Conservation (phyloP, 2,113 vertebrate genomes). For the Hippocampus zosterae region DNA sequence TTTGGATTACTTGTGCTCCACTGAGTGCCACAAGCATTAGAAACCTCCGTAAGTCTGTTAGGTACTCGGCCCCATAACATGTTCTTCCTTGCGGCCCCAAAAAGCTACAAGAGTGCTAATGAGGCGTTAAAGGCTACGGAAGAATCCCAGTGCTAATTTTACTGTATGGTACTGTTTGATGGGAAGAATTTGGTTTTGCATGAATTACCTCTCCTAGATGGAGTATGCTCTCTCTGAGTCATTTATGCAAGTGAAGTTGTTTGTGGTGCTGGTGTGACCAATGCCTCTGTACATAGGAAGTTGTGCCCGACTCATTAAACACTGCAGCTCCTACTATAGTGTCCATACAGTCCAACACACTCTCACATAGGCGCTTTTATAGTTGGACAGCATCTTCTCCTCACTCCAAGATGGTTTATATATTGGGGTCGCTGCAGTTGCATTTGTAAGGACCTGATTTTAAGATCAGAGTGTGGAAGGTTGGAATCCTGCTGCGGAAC, state of each 20-base stretch:
- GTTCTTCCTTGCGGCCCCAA: constrained; percentile 24
- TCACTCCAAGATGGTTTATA: not conserved
- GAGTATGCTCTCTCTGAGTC: constrained; percentile 23
- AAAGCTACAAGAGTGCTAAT: not conserved
- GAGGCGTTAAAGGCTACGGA: not conserved
- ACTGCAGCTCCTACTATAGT: constrained; percentile 8
- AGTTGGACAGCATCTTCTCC: not conserved
- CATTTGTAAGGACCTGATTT: not conserved
- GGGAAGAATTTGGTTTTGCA: constrained; percentile 23
- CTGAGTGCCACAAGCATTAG: constrained; percentile 32
- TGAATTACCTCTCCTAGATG: constrained; percentile 36
- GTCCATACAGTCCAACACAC: not conserved
- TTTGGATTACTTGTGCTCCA: constrained; percentile 26
- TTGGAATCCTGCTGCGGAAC: not conserved
- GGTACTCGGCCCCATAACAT: constrained; percentile 38
- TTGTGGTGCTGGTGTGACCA: constrained; percentile 21
- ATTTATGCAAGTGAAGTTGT: constrained; percentile 31
- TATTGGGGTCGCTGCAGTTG: not conserved
- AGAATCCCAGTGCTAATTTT: no score
- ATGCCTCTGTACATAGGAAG: not conserved
- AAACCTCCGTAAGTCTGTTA: constrained; percentile 33
- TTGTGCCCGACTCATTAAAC: constrained; percentile 8
- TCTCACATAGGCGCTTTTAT: not conserved
- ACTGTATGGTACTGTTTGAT: not conserved
- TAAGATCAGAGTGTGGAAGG: not conserved